Evolutionary conservation across 1,140 invertebrate genomes (phyloP), one percentile per base, ranked within the genome.

Genomic region (Monochamus saltuarius): DNA sequence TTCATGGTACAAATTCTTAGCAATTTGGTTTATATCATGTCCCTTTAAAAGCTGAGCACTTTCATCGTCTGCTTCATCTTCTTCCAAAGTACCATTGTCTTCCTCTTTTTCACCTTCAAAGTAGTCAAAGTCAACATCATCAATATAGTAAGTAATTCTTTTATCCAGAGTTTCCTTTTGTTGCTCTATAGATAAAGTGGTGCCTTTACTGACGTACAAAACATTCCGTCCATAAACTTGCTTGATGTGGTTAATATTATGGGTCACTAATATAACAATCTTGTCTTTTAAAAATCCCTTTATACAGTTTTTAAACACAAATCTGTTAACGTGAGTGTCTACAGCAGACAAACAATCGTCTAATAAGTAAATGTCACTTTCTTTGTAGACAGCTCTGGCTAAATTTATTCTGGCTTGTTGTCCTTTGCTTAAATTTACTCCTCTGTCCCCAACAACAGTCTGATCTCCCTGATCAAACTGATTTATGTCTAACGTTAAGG

Each of bases 391-490:
- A 10, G 91, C 86, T 49, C 92, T 84, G 0, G 93, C 93, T 34
- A 95, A 78, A 72, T 91, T 94, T 6, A 98, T 90, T 68, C 95
- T 84, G 0, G 94, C 93, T 68, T 92, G 88, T 77, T 98, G 95
- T 43, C 96, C 92, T 38, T 91, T 91, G 66, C 88, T 91, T 2
- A 93, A 75, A 35, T 85, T 86, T 6, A 87, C 82, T 50, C 92
- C 92, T 75, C 87, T 82, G 69, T 95, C 92, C 35, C 90, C 91
- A 2, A 95, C 87, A 11, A 91, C 76, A 0, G 91, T 93, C 64
- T 84, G 80, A 68, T 94, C 92, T 17, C 88, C 85, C 8, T 61
- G 58, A 22, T 62, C 51, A 19, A 70, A 66, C 6, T 58, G 62
- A 43, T 64, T 65, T 7, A 72, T 36, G 34, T 72, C 70, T n/a